Percentiles rank a stretch among this genome's conserved stretches.
Conservation (phyloP, 2,888 invertebrate genomes). For the Vanessa cardui region DNA sequence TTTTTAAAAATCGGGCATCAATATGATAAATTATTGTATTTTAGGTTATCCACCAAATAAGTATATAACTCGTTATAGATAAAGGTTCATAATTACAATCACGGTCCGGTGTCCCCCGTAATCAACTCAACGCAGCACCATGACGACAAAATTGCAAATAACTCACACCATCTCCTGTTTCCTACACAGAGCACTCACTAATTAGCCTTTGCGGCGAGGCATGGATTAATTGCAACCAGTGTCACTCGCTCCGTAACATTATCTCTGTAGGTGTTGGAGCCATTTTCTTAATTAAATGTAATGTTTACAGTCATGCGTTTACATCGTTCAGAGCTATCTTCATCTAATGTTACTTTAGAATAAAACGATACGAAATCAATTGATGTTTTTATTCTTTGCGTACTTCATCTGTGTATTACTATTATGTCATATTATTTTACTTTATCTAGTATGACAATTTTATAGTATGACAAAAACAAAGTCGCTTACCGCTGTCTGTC, state of each 20-base stretch:
- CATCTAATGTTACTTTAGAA: conserved; percentile 32
- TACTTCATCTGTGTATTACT: neutral
- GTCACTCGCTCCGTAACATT: conserved; percentile 63
- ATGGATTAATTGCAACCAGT: conserved; percentile 74
- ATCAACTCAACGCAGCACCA: conserved; percentile 44
- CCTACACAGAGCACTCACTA: conserved; percentile 68
- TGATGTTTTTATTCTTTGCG: conserved; percentile 14
- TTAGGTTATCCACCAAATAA: neutral
- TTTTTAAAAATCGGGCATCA: too few species aligned
- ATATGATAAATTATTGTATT: neutral
- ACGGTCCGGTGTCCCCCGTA: conserved; percentile 40
- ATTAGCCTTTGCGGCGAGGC: conserved; percentile 74
- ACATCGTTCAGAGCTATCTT: conserved; percentile 35
- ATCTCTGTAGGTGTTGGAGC: conserved; percentile 65
- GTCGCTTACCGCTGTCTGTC: too few species aligned
- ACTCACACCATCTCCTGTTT: conserved; percentile 73
- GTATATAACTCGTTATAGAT: conserved; percentile 2
- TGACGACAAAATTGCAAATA: conserved; percentile 64
- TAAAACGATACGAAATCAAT: conserved; percentile 15
- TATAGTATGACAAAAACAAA: too few species aligned
- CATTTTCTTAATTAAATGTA: conserved; percentile 69
- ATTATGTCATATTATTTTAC: too few species aligned
- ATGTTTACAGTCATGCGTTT: conserved; percentile 54
- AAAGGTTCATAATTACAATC: conserved; percentile 39
- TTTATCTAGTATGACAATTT: too few species aligned